Evolutionary conservation across 2,888 invertebrate genomes (phyloP).

Genomic region (Lomographa bimaculata): DNA sequence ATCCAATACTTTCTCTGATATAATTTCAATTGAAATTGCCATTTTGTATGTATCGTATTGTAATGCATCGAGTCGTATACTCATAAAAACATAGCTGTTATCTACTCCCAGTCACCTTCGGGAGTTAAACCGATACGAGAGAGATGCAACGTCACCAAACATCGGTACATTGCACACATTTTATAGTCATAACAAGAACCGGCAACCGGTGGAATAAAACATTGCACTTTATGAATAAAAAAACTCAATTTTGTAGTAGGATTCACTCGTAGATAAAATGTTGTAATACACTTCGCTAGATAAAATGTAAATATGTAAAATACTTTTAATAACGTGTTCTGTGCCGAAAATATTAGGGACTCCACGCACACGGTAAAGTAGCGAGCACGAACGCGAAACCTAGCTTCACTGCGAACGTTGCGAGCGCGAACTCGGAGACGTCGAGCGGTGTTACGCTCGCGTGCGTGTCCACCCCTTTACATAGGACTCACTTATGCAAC

Average conservation of each 20-base stretch:
- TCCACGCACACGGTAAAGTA: constrained; percentile 76
- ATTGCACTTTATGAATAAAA: constrained; percentile 81
- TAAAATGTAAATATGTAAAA: constrained; percentile 84
- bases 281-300: constrained; percentile 82
- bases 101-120: constrained; percentile 45
- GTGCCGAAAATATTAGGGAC: constrained; percentile 81
- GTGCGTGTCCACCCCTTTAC: constrained; percentile 60
- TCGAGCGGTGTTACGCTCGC: constrained; percentile 36
- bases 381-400: constrained; percentile 56
- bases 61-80: constrained; percentile 22
- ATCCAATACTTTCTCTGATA: constrained; percentile 9
- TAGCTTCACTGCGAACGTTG: constrained; percentile 20
- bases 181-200: constrained; percentile 77
- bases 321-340: constrained; percentile 79
- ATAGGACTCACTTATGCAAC: constrained; percentile 78
- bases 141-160: constrained; percentile 54
- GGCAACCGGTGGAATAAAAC: constrained; percentile 81
- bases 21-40: constrained; percentile 18
- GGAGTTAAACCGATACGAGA: constrained; percentile 46
- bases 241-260: constrained; percentile 84
- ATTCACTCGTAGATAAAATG: constrained; percentile 81
- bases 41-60: constrained; percentile 10
- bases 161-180: constrained; percentile 69
- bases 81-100: constrained; percentile 32
- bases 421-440: no score